phyloP scores from a whole-genome alignment of 2,888 invertebrate species.

The Melipona bicolor region DNA sequence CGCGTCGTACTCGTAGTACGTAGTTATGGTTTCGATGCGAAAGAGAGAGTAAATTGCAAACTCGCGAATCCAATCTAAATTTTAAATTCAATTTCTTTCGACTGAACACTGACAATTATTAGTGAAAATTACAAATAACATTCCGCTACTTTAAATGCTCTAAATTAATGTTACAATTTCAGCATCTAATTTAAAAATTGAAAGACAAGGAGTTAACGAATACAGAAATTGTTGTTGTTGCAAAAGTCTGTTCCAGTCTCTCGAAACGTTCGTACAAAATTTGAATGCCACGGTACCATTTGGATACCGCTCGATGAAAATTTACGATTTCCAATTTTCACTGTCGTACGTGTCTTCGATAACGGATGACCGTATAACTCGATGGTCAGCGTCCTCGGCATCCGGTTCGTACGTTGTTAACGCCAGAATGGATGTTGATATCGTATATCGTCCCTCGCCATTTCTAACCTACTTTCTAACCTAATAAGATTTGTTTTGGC shows the following conservation, averaged over 20 bases:
- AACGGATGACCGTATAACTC: constrained; percentile 30
- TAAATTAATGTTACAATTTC: no score
- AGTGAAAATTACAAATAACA: no score
- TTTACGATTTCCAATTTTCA: constrained; percentile 31
- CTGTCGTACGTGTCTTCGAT: constrained; percentile 10
- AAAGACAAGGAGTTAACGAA: no score
- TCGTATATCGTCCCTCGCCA: neutral
- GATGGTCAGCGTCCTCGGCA: neutral
- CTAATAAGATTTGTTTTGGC: constrained; percentile 13
- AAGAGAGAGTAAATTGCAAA: no score
- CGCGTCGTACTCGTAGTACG: no score
- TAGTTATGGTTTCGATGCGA: no score
- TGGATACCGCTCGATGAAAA: neutral
- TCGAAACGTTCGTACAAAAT: constrained; percentile 2
- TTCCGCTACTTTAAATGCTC: no score
- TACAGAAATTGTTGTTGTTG: neutral
- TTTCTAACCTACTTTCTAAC: neutral
- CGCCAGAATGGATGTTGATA: constrained; percentile 21
- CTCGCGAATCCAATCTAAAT: no score
- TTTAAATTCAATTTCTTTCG: no score
- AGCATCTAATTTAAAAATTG: no score
- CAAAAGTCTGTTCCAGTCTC: neutral
- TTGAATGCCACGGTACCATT: constrained; percentile 1
- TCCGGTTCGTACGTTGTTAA: constrained; percentile 25
- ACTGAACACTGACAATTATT: no score